Base-by-base conservation (phyloP, 2,113 vertebrate species). In the Suncus etruscus region DNA sequence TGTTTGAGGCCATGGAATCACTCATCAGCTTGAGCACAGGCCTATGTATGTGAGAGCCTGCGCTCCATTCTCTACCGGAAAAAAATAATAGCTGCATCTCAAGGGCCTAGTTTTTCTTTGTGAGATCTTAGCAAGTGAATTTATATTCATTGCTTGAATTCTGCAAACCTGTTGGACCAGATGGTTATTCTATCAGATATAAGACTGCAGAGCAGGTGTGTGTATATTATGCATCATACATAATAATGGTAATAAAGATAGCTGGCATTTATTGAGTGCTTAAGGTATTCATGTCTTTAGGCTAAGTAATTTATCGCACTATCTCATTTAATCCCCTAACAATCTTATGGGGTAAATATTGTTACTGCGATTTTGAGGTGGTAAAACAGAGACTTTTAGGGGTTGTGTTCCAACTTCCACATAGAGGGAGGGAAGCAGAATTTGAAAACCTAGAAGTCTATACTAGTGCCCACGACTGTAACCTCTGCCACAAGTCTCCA, bases 111-210 rank as follows among this genome's bases (percentile, higher is more conserved):
- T 32, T 76, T 81, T 85, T 54, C 32, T 73, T 74, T 31, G 50
- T 31, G 87, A 65, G 77, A 76, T 76, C 51, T 93, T 31, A 74
- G 51, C 25, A 58, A 78, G 58, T 75, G 29, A 72, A 84, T 89
- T 79, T 80, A 22, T 70, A 92, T 75, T 84, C 47, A 61, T 8
- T 29, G 58, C 20, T 86, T 80, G 48, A 85, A 63, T 83, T 82
- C 32, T 86, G 48, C 61, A 66, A 83, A 22, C 32, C 48, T 86
- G 47, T 7, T 69, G 65, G 72, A n/a, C 22, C 51, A 86, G 54
- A 50, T 47, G 25, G 50, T 68, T 86, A 83, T 69, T 54, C 24
- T 48, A 87, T 65, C 51, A 39, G 24, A 18, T 18, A 78, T 2
- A 65, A 72, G 54, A 72, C 31, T 83, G 20, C 29, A 70, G 45